A percentile compares a stretch with the other conserved stretches of the same genome.
Conservation (phyloP, 2,888 invertebrate species). For the Eucriotettix oculatus region DNA sequence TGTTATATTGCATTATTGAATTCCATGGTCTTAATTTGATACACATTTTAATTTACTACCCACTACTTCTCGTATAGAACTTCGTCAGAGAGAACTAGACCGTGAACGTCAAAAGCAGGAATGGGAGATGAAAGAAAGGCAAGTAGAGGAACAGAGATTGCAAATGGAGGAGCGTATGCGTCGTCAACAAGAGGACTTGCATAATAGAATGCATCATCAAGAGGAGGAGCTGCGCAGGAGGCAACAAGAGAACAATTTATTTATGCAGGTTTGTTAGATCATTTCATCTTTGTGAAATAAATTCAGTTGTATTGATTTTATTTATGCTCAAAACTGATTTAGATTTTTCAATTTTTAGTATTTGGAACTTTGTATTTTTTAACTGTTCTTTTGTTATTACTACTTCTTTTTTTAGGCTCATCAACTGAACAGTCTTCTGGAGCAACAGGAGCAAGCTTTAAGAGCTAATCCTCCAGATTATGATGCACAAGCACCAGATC, state of each 20-base stretch:
- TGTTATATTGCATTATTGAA: not conserved
- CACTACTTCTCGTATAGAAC: slow-evolving; percentile 28
- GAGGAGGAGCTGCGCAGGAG: slow-evolving; percentile 73
- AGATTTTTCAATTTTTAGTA: too few species aligned
- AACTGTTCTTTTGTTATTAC: too few species aligned
- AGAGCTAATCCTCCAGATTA: slow-evolving; percentile 16
- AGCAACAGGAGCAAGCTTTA: slow-evolving; percentile 51
- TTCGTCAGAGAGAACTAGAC: slow-evolving; percentile 71
- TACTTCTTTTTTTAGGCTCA: slow-evolving; percentile 20
- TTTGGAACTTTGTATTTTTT: too few species aligned
- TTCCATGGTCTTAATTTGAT: not conserved
- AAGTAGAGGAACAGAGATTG: slow-evolving; percentile 62
- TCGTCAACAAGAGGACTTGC: slow-evolving; percentile 62
- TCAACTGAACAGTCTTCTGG: slow-evolving; percentile 37
- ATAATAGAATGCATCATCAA: slow-evolving; percentile 55
- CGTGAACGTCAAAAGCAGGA: slow-evolving; percentile 71
- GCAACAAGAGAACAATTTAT: slow-evolving; percentile 74
- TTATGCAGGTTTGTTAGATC: slow-evolving; percentile 48
- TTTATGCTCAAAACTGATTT: too few species aligned
- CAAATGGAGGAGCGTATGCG: slow-evolving; percentile 47
- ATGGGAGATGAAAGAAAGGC: slow-evolving; percentile 67
- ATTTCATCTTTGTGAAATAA: too few species aligned
- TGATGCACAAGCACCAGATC: slow-evolving; percentile 10
- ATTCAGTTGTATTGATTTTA: too few species aligned
- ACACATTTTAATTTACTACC: too few species aligned